A percentile compares a stretch with the other conserved stretches of the same genome.
These are phyloP conservation scores for Crocidura indochinensis DNA, from an alignment of 2,797 vertebrate species.

Conservation along the genomic window DNA sequence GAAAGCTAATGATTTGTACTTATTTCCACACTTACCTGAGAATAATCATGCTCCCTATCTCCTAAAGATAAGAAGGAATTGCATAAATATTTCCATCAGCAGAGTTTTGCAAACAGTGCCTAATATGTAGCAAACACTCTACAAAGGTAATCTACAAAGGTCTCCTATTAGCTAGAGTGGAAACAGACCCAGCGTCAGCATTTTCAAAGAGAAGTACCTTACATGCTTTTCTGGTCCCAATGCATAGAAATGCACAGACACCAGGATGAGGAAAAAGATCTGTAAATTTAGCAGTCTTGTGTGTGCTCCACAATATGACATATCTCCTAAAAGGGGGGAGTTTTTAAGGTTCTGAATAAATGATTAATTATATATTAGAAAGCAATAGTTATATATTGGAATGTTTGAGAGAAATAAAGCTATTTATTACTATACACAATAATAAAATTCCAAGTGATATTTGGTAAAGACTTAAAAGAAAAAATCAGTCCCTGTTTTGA, in stretches of 20 bases:
- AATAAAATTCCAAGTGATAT: background rate
- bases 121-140: background rate
- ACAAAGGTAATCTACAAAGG: background rate
- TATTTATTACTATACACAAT: background rate
- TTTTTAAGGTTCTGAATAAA: background rate
- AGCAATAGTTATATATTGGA: background rate
- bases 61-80: background rate
- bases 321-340: slow-evolving; percentile 21
- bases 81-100: background rate
- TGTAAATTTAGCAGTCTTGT: slow-evolving; percentile 17
- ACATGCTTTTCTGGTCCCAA: background rate
- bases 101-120: background rate
- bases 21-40: slow-evolving; percentile 1
- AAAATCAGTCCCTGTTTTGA: slow-evolving; percentile 8
- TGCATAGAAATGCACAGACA: too few relatives aligned
- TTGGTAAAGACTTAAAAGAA: slow-evolving; percentile 31
- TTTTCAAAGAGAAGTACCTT: background rate
- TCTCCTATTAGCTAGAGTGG: background rate
- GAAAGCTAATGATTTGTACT: background rate
- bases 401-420: background rate
- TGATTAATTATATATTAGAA: background rate
- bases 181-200: background rate
- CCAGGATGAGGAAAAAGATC: background rate
- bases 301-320: background rate
- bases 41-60: background rate